Base-by-base conservation (phyloP, 1,140 invertebrate genomes). In the Eurosta solidaginis region DNA sequence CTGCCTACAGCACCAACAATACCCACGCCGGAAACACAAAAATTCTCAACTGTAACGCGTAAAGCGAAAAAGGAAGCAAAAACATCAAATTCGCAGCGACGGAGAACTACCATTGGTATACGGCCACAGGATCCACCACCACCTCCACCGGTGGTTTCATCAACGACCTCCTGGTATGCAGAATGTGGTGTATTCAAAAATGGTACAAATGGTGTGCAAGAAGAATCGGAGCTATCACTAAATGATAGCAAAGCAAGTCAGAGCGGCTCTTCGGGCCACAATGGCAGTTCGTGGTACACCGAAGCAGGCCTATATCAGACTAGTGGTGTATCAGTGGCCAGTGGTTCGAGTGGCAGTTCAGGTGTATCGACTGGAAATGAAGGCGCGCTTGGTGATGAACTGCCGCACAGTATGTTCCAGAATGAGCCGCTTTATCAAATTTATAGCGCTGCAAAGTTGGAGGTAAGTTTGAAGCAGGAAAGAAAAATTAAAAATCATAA, bases 361-460 rank as follows among this genome's bases (percentile, higher is more conserved):
- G 86, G 86, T 12, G 86, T 88, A 7, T 88, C 86, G n/a, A 88
- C 86, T 3, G 86, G 86, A 68, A 87, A 87, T 74, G 86, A 88
- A 78, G 84, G 83, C 7, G 82, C 83, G 0, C 79, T 85, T 12
- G 82, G 85, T 1, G 86, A 87, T 76, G 86, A 88, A 9, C 52
- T 85, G 29, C 82, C 85, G 7, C 90, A 89, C 79, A 90, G 89
- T 40, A 84, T 90, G 75, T 91, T 91, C 85, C 89, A 89, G 12
- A 90, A 96, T 85, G 95, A 97, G 83, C 96, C 95, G 0, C 90
- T 97, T 22, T 97, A 97, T 87, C 96, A 97, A 85, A 96, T 96
- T 88, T 97, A 97, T 87, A 93, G 93, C 79, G 94, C 93, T 14
- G 92, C 92, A 76, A 92, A 95, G 82, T 90, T 93, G 78, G 92